phyloP scores from a whole-genome alignment of 2,888 invertebrate species.

The Cecidostiba fungosa region DNA sequence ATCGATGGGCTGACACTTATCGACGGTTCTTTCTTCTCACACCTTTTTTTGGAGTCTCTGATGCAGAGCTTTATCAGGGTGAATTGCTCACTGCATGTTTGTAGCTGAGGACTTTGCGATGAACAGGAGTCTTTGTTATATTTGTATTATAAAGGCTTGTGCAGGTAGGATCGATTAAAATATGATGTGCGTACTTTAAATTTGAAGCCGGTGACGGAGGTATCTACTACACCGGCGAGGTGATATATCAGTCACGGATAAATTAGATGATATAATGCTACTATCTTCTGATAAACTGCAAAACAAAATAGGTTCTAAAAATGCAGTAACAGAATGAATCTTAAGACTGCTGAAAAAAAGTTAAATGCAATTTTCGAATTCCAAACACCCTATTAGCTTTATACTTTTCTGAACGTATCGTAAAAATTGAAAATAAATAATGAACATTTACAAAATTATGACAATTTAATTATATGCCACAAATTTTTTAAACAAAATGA shows the following conservation, averaged over 20 bases:
- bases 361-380: background rate
- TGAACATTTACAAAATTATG: background rate
- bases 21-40: background rate
- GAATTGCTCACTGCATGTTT: background rate
- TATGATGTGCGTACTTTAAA: background rate
- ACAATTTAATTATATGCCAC: background rate
- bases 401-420: background rate
- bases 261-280: background rate
- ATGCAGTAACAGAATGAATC: constrained; percentile 7
- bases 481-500: background rate
- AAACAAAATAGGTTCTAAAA: background rate
- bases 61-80: background rate
- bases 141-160: background rate
- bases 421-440: background rate
- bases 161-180: background rate
- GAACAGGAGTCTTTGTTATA: background rate
- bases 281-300: background rate
- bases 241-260: constrained; percentile 13
- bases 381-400: background rate
- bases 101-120: background rate
- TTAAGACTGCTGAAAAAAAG: background rate
- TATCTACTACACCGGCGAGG: constrained; percentile 23
- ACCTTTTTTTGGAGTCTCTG: background rate
- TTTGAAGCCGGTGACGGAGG: background rate
- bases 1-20: background rate